phyloP scores from a whole-genome alignment of 2,113 vertebrate species.

The Ammospiza caudacuta region DNA sequence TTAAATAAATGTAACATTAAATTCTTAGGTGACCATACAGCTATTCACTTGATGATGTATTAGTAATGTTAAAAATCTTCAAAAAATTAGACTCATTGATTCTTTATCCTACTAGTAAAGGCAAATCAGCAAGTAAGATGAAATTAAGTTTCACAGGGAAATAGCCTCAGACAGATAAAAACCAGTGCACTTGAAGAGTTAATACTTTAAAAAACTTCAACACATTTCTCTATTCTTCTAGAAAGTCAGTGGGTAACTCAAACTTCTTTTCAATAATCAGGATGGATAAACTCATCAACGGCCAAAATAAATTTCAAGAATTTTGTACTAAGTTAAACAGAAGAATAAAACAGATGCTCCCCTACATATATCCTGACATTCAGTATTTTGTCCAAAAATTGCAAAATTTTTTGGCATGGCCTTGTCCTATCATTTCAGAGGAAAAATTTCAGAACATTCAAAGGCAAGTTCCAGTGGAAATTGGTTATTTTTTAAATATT shows the following conservation, averaged over 20 bases:
- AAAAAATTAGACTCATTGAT: neutral
- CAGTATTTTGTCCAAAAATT: neutral
- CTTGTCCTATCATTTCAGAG: neutral
- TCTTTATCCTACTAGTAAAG: neutral
- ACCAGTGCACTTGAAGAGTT: neutral
- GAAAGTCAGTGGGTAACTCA: neutral
- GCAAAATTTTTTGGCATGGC: neutral
- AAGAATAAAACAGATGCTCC: accelerated
- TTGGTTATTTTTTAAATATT: neutral
- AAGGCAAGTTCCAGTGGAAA: neutral
- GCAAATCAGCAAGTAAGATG: neutral
- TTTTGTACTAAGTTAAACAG: neutral
- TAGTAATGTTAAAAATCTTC: neutral
- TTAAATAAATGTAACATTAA: neutral
- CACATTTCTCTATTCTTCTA: neutral
- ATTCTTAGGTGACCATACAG: neutral
- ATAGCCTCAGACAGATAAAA: neutral
- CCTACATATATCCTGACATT: neutral
- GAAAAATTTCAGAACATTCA: neutral
- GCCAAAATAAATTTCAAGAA: neutral
- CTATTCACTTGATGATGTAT: neutral
- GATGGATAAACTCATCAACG: neutral
- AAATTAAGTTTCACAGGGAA: neutral
- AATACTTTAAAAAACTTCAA: neutral
- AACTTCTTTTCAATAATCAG: neutral